A percentile compares a stretch with the other conserved stretches of the same genome.
phyloP scores from a whole-genome alignment of 2,888 invertebrate genomes.

The Tenthredo distinguenda region DNA sequence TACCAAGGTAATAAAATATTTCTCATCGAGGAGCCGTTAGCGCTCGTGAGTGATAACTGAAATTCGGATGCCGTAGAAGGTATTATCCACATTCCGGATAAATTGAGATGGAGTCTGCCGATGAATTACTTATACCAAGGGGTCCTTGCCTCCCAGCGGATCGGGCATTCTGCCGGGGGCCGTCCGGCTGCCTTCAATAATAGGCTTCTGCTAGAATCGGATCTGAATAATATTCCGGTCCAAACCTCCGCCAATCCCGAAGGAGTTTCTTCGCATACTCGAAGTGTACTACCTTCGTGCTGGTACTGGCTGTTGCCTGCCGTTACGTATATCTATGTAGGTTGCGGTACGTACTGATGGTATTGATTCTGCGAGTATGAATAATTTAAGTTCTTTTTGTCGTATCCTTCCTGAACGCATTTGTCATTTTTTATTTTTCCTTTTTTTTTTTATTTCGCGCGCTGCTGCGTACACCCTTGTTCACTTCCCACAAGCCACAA shows the following conservation, averaged over 20 bases:
- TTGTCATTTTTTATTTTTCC: constrained; percentile 5
- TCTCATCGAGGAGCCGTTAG: constrained; percentile 22
- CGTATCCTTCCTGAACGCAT: constrained; percentile 36
- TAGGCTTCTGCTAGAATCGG: constrained; percentile 45
- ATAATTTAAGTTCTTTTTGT: constrained; percentile 31
- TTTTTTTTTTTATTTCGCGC: neutral
- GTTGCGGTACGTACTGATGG: constrained; percentile 35
- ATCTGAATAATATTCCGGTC: constrained; percentile 51
- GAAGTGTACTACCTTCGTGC: constrained; percentile 10
- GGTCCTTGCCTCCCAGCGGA: constrained; percentile 33
- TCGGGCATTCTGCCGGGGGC: constrained; percentile 23
- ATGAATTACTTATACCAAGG: constrained; percentile 51
- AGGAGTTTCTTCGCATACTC: constrained; percentile 5
- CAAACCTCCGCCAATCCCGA: constrained; percentile 40
- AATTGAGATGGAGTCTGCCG: constrained; percentile 52
- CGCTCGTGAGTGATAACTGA: constrained; percentile 39
- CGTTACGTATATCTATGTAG: neutral
- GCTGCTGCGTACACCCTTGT: neutral
- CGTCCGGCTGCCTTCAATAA: constrained; percentile 35
- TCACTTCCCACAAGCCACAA: constrained; percentile 9
- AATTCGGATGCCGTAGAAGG: constrained; percentile 43
- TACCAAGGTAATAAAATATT: constrained; percentile 8
- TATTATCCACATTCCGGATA: constrained; percentile 53
- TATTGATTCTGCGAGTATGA: constrained; percentile 40
- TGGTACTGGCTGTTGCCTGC: neutral